Evolutionary conservation across 1,140 invertebrate genomes (phyloP).

Genomic region (Conus ventricosus): DNA sequence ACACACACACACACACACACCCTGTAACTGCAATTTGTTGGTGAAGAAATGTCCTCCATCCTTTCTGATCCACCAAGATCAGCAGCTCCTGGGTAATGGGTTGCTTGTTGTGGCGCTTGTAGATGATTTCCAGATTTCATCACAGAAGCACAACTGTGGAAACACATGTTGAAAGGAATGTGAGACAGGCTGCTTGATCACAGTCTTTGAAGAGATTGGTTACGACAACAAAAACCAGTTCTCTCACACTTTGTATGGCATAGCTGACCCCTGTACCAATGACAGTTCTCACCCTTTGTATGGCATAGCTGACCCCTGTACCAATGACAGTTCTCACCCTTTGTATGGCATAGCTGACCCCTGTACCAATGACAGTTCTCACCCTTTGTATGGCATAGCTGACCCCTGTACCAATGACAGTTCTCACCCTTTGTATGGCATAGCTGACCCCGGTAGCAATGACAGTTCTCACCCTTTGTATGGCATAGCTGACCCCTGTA

Average conservation of each 20-base stretch:
- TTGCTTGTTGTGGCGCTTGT: slow-evolving; percentile 43
- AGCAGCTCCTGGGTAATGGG: slow-evolving; percentile 50
- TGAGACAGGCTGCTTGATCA: neutral
- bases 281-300: too few relatives aligned
- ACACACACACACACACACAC: neutral
- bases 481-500: too few relatives aligned
- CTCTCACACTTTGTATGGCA: neutral
- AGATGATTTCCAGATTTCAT: slow-evolving; percentile 59
- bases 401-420: too few relatives aligned
- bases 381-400: too few relatives aligned
- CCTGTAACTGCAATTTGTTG: slow-evolving; percentile 60
- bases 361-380: too few relatives aligned
- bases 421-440: too few relatives aligned
- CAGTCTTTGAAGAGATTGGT: neutral
- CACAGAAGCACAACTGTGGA: slow-evolving; percentile 48
- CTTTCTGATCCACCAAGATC: slow-evolving; percentile 51
- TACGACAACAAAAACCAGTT: neutral
- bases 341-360: too few relatives aligned
- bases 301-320: too few relatives aligned
- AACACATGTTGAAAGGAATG: neutral
- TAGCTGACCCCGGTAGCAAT: too few relatives aligned
- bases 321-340: too few relatives aligned
- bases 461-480: too few relatives aligned
- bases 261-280: too few relatives aligned
- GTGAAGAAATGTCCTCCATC: slow-evolving; percentile 64